phyloP scores from a whole-genome alignment of 2,797 vertebrate genomes.

The Anomalospiza imberbis region DNA sequence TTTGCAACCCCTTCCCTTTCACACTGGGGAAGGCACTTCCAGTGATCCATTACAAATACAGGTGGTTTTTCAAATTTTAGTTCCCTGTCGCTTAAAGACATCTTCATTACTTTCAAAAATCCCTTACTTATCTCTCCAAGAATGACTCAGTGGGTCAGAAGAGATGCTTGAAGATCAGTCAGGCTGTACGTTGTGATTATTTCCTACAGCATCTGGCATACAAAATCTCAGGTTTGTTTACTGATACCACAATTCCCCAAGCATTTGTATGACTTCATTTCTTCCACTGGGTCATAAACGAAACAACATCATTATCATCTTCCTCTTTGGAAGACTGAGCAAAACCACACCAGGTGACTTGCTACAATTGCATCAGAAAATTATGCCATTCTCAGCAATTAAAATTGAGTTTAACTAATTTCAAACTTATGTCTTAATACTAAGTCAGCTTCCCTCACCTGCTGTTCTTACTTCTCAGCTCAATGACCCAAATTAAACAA shows the following conservation, averaged over 20 bases:
- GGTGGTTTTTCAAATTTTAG: rapidly evolving
- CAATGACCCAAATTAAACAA: neutral
- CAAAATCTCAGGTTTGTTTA: neutral
- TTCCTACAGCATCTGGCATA: neutral
- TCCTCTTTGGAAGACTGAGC: neutral
- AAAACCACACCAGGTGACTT: neutral
- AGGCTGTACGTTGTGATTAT: neutral
- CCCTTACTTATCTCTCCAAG: neutral
- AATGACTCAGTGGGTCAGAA: neutral
- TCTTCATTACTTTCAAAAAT: neutral
- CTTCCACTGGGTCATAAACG: neutral
- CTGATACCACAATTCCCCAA: neutral
- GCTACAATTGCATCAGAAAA: neutral
- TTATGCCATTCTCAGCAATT: neutral
- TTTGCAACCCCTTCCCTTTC: neutral
- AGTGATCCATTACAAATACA: neutral
- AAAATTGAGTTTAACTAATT: neutral
- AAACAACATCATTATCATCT: neutral
- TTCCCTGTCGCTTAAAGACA: neutral
- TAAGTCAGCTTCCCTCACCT: neutral
- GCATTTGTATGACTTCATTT: neutral
- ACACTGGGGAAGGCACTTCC: neutral
- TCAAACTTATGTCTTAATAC: neutral
- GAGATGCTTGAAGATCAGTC: neutral
- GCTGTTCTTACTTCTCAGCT: neutral